A percentile compares a stretch with the other conserved stretches of the same genome.
Evolutionary conservation across 64 coral and sea anemone species (phyloP).

Genomic region (Hydrozoanthus tunicans): DNA sequence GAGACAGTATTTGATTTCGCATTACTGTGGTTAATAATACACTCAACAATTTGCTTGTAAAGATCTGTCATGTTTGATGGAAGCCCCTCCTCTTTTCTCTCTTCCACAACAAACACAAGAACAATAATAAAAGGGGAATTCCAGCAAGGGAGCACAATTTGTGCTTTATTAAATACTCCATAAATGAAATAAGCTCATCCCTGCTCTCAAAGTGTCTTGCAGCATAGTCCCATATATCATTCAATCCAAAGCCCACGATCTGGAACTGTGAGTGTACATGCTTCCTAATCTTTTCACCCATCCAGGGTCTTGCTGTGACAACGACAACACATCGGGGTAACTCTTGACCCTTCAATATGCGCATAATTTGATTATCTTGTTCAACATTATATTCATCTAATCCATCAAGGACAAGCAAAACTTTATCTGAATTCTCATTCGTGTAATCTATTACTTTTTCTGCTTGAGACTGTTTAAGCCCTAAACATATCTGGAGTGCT

Average conservation of each 20-base stretch:
- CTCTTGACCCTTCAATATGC: background rate
- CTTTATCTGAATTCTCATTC: background rate
- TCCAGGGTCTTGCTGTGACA: constrained; percentile 27
- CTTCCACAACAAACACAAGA: constrained; percentile 48
- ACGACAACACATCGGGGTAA: constrained; percentile 16
- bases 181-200: background rate
- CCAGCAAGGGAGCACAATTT: background rate
- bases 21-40: constrained; percentile 24
- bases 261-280: constrained; percentile 7
- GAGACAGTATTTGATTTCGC: background rate
- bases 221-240: constrained; percentile 24
- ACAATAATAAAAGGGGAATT: constrained; percentile 52
- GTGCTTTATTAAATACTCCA: background rate
- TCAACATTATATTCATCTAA: constrained; percentile 43
- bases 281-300: background rate
- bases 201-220: background rate
- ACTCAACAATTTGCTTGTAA: constrained; percentile 7
- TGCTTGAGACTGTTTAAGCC: constrained; percentile 26
- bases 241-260: constrained; percentile 27
- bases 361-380: background rate
- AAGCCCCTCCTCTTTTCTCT: constrained; percentile 2
- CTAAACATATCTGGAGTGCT: constrained; percentile 30
- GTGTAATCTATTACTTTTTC: constrained; percentile 19
- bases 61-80: constrained; percentile 13
- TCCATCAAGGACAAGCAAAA: constrained; percentile 43